Base-by-base conservation (phyloP, 2,888 invertebrate genomes). In the Tortricodes alternella region DNA sequence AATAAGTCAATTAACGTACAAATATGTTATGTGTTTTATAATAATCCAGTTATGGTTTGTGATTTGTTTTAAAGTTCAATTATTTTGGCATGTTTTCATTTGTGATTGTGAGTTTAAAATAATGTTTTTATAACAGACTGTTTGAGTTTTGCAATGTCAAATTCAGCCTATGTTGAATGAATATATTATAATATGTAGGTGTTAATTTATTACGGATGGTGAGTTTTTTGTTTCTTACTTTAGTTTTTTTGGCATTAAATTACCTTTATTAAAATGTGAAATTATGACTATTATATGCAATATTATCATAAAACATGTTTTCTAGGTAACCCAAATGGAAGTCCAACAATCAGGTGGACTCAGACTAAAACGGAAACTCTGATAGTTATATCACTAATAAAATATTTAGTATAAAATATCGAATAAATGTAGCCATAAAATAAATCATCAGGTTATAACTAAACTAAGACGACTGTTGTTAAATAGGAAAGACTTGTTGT, bases 261-360 rank as follows among this genome's bases (percentile, higher is more conserved):
- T 18, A 11, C 23, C 18, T 24, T 43, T 34, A 43, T 18, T 13
- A 52, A 43, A 43, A 34, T 15, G 6, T 34, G 15, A 7, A 15
- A 15, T 7, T 15, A 34, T 34, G 15, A 34, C 11, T 18, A 41
- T 34, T 39, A 16, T 13, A 39, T 23, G 41, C 44, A 35, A 43
- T 81, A 84, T 86, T 83, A 87, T 82, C 73, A 64, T 74, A 73
- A 78, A 73, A 68, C 76, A 84, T 85, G 76, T 88, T 89, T 90
- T 90, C 81, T 90, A 90, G 90, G 90, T 90, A 90, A 90, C 76
- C 89, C 89, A 84, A 90, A 85, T 78, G 90, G 90, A 88, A 81
- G 88, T 83, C 75, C 88, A 80, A 84, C 83, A 76, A 74, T 80
- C 76, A 79, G 77, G 84, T 80, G 87, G 85, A 78, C 79, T 77